Evolutionary conservation across 2,888 invertebrate genomes (phyloP).

Genomic region (Notocelia uddmanniana): DNA sequence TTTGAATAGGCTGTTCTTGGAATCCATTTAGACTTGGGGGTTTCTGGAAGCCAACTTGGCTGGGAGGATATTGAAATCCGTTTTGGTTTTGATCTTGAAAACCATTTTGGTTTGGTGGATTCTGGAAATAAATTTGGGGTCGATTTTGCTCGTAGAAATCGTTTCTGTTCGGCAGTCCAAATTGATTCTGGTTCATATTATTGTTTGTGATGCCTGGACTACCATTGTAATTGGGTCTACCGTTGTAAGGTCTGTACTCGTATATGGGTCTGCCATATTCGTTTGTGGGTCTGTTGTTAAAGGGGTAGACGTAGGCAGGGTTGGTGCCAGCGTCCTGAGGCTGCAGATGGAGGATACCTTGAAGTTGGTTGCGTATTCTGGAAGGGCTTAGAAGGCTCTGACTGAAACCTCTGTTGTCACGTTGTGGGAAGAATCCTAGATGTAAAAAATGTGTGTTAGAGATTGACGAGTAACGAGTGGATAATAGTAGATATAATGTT

Average conservation of each 20-base stretch:
- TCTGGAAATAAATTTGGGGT: constrained; percentile 23
- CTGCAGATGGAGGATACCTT: constrained; percentile 54
- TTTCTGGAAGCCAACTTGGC: background rate
- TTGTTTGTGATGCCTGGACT: constrained; percentile 46
- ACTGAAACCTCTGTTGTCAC: constrained; percentile 57
- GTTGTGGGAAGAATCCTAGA: constrained; percentile 65
- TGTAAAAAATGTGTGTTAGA: constrained; percentile 31
- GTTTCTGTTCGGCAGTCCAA: constrained; percentile 45
- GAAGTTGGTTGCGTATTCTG: constrained; percentile 55
- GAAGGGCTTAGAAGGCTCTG: constrained; percentile 53
- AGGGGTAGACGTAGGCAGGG: constrained; percentile 50
- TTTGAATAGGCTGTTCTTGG: constrained; percentile 7
- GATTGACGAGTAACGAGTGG: background rate
- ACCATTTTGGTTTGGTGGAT: constrained; percentile 5
- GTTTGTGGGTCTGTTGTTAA: constrained; percentile 49
- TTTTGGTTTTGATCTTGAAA: constrained; percentile 4
- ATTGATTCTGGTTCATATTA: constrained; percentile 20
- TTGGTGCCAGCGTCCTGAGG: constrained; percentile 51
- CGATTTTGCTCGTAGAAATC: constrained; percentile 37
- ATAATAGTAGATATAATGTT: background rate
- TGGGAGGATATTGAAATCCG: background rate
- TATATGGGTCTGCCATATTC: constrained; percentile 42
- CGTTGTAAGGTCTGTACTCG: constrained; percentile 47
- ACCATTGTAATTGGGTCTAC: constrained; percentile 41
- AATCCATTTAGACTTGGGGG: background rate